phyloP scores from a whole-genome alignment of 1,140 invertebrate species.

The Plectrocnemia conspersa region DNA sequence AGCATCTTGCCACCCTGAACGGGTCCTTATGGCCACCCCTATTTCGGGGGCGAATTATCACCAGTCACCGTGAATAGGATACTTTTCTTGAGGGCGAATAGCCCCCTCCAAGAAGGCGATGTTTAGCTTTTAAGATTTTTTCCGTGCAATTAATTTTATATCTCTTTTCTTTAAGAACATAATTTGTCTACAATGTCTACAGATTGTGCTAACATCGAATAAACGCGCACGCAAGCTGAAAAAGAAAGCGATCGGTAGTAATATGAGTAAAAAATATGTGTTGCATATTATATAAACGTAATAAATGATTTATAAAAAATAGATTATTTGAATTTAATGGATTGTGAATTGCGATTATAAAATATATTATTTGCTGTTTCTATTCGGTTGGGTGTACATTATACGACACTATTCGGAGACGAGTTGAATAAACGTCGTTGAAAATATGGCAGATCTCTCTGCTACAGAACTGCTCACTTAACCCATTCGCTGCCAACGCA shows the following conservation, averaged over 20 bases:
- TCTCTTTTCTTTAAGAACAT: conserved; percentile 35
- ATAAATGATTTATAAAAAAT: neutral
- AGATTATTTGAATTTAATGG: neutral
- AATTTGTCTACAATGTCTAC: conserved; percentile 34
- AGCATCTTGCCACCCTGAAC: too few species aligned
- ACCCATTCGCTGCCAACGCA: neutral
- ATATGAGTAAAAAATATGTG: neutral
- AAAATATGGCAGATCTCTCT: conserved; percentile 23
- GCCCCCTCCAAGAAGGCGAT: conserved; percentile 4
- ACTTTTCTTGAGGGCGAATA: conserved; percentile 1
- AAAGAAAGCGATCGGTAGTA: conserved; percentile 14
- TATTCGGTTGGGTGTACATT: conserved; percentile 14
- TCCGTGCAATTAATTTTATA: conserved; percentile 36
- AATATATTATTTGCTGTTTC: neutral
- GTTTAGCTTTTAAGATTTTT: conserved; percentile 34
- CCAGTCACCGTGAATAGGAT: conserved; percentile 27
- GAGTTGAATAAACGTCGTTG: conserved; percentile 27
- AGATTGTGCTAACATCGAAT: conserved; percentile 29
- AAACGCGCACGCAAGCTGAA: conserved; percentile 11
- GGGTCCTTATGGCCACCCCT: too few species aligned
- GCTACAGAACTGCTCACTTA: conserved; percentile 16
- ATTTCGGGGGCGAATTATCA: conserved; percentile 25
- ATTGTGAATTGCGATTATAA: neutral
- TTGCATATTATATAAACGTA: neutral
- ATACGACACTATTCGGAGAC: conserved; percentile 17